Evolutionary conservation across 2,888 invertebrate genomes (phyloP).

Genomic region (Elegia similella): DNA sequence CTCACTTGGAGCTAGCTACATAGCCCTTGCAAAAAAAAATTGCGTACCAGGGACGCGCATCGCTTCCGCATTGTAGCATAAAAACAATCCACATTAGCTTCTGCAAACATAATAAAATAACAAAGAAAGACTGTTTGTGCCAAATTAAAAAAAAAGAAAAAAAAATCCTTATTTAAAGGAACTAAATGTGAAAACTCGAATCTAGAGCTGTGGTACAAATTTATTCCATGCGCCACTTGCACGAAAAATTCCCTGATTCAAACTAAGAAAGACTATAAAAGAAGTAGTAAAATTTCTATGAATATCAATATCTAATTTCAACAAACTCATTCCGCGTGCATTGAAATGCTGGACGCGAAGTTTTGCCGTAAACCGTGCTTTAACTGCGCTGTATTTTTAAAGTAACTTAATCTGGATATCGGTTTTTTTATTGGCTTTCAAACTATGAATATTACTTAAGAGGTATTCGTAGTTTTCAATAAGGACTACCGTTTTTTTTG

Average conservation of each 20-base stretch:
- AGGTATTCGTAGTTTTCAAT: too few species aligned
- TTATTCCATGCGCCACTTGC: slow-evolving; percentile 1
- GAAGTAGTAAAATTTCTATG: slow-evolving; percentile 20
- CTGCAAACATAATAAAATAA: too few species aligned
- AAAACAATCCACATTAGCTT: too few species aligned
- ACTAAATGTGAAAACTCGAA: not conserved
- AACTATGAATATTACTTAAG: too few species aligned
- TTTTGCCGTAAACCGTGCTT: slow-evolving; percentile 7
- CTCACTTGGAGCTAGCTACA: too few species aligned
- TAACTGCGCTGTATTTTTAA: slow-evolving; percentile 3
- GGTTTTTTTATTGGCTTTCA: not conserved
- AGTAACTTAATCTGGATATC: not conserved
- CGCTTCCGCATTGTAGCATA: too few species aligned
- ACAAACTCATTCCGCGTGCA: slow-evolving; percentile 14
- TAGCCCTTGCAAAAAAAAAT: too few species aligned
- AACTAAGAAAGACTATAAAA: slow-evolving; percentile 11
- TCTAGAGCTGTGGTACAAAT: not conserved
- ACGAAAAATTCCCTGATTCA: not conserved
- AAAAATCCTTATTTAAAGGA: too few species aligned
- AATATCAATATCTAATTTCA: slow-evolving; percentile 21
- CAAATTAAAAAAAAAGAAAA: too few species aligned
- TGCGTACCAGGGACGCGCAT: too few species aligned
- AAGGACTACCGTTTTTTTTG: too few species aligned
- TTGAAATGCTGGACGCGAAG: slow-evolving; percentile 13
- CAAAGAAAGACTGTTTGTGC: too few species aligned